Percentiles rank a stretch among this genome's conserved stretches.
These are phyloP conservation scores for Agelastica alni DNA, from an alignment of 2,888 invertebrate species.

Conservation along the genomic window DNA sequence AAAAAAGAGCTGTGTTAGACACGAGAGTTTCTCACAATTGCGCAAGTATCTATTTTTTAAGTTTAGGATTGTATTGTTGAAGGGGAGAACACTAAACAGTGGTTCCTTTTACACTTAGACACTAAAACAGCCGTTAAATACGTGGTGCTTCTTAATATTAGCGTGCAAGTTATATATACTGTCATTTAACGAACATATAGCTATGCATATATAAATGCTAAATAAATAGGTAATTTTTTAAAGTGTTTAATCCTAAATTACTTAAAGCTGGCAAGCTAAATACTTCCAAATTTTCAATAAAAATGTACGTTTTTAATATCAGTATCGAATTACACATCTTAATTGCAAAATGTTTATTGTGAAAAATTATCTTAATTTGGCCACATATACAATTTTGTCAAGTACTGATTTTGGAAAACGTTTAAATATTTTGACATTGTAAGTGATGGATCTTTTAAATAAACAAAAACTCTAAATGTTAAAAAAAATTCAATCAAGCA, in stretches of 20 bases:
- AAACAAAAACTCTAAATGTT: too few relatives aligned
- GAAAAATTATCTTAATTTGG: too few relatives aligned
- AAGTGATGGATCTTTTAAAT: too few relatives aligned
- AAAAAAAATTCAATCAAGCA: too few relatives aligned
- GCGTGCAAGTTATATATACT: conserved; percentile 51
- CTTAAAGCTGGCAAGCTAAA: too few relatives aligned
- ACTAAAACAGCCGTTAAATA: conserved; percentile 56
- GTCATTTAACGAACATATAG: conserved; percentile 52
- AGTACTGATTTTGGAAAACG: too few relatives aligned
- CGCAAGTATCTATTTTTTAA: conserved; percentile 33
- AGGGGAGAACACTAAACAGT: conserved; percentile 44
- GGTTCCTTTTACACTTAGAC: conserved; percentile 56
- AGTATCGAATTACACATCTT: too few relatives aligned
- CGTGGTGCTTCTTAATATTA: conserved; percentile 55
- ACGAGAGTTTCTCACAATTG: conserved; percentile 39
- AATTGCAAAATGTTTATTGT: too few relatives aligned
- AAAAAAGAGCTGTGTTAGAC: conserved; percentile 26
- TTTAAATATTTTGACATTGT: too few relatives aligned
- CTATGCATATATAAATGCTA: conserved; percentile 52
- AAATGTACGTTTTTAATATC: too few relatives aligned
- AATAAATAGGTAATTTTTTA: conserved; percentile 36
- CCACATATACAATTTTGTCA: too few relatives aligned
- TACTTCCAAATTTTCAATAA: too few relatives aligned
- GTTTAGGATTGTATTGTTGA: conserved; percentile 31
- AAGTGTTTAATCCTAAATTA: not conserved